Conservation (phyloP, 2,888 invertebrate genomes). For the Drosophila anomelani region DNA sequence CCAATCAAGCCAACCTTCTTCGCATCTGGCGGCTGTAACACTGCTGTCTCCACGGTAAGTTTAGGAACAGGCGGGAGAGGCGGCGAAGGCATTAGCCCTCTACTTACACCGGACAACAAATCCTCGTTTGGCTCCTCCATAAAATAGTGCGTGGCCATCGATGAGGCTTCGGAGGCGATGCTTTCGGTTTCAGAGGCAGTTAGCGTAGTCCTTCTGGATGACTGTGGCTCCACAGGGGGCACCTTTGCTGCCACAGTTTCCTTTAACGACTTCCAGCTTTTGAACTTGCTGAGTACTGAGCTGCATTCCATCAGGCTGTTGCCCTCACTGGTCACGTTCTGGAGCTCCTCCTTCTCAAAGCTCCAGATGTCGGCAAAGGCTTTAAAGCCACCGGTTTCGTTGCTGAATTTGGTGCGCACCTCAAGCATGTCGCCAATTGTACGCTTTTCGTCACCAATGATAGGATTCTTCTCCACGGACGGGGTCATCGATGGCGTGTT, state of each 20-base stretch:
- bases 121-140: conserved; percentile 50
- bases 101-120: conserved; percentile 47
- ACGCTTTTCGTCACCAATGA: conserved; percentile 24
- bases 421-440: conserved; percentile 69
- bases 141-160: conserved; percentile 57
- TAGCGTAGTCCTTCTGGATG: not conserved
- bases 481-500: not conserved
- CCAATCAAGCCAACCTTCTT: not conserved
- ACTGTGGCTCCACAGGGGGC: not conserved
- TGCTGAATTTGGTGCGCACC: conserved; percentile 62
- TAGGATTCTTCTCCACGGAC: not conserved
- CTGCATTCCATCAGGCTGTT: conserved; percentile 68
- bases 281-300: conserved; percentile 63
- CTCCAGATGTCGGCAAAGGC: conserved; percentile 79
- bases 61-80: conserved; percentile 33
- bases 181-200: conserved; percentile 56
- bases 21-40: conserved; percentile 49
- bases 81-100: conserved; percentile 52
- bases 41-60: conserved; percentile 52
- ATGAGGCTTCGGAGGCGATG: conserved; percentile 60
- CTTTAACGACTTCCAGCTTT: conserved; percentile 55
- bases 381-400: conserved; percentile 76
- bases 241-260: not conserved
- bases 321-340: conserved; percentile 52
- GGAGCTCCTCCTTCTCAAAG: conserved; percentile 65